phyloP scores from a whole-genome alignment of 2,113 vertebrate species.

The Dromiciops gliroides region DNA sequence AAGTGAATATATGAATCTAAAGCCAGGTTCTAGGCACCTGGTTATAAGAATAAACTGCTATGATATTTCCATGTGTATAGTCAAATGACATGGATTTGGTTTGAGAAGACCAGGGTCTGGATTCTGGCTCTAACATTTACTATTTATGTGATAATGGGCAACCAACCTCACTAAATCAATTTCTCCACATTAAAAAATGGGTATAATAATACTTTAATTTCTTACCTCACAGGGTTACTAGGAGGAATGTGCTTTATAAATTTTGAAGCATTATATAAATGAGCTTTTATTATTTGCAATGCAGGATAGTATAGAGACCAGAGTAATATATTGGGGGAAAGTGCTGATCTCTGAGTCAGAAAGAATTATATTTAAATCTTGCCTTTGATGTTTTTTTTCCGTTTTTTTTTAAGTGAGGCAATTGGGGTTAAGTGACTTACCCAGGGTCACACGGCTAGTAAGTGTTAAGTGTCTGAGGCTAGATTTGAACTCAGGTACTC shows the following conservation, averaged over 20 bases:
- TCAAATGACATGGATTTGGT: neutral
- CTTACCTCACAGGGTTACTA: no score
- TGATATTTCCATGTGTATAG: neutral
- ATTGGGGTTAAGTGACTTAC: no score
- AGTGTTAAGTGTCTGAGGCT: no score
- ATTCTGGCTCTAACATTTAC: neutral
- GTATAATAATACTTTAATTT: no score
- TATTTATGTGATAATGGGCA: neutral
- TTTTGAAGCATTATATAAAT: neutral
- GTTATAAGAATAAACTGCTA: neutral
- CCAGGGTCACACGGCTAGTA: no score
- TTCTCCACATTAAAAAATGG: no score
- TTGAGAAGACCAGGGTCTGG: neutral
- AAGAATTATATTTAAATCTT: neutral
- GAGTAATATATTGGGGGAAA: neutral
- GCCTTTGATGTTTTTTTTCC: neutral
- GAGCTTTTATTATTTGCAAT: no score
- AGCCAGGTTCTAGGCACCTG: neutral
- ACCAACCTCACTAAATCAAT: neutral
- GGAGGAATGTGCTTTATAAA: no score
- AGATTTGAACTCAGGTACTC: no score
- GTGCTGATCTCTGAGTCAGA: neutral
- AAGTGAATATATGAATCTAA: neutral
- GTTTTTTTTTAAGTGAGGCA: no score
- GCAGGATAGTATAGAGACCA: neutral